phyloP scores from a whole-genome alignment of 2,113 vertebrate genomes.

The Noturus placidus region DNA sequence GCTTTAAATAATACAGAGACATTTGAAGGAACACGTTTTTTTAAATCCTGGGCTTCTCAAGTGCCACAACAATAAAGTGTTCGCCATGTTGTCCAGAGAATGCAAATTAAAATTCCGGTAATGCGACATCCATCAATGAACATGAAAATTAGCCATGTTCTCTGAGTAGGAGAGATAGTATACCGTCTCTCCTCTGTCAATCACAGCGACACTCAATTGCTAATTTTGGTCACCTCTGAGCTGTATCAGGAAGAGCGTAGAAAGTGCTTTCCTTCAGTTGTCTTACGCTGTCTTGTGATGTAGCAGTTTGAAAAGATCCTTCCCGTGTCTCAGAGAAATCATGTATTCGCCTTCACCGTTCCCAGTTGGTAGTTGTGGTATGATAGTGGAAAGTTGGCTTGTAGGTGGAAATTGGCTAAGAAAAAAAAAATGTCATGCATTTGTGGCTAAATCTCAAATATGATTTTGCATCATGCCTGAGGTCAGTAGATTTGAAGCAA shows the following conservation, averaged over 20 bases:
- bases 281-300: not conserved
- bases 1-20: not conserved
- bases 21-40: not conserved
- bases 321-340: not conserved
- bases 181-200: not conserved
- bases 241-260: not conserved
- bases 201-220: not conserved
- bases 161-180: not conserved
- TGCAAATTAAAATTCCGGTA: not conserved
- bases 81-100: not conserved
- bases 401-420: not conserved
- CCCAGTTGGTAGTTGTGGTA: not conserved
- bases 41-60: not conserved
- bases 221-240: not conserved
- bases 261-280: not conserved
- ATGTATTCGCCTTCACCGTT: not conserved
- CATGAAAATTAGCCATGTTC: not conserved
- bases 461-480: not conserved
- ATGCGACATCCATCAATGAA: not conserved
- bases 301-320: not conserved
- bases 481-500: not conserved
- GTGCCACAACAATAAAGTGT: not conserved
- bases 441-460: not conserved
- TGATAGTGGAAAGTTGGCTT: not conserved
- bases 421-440: not conserved